Conservation (phyloP, 2,113 vertebrate species). For the Cryptoleucopteryx plumbea region DNA sequence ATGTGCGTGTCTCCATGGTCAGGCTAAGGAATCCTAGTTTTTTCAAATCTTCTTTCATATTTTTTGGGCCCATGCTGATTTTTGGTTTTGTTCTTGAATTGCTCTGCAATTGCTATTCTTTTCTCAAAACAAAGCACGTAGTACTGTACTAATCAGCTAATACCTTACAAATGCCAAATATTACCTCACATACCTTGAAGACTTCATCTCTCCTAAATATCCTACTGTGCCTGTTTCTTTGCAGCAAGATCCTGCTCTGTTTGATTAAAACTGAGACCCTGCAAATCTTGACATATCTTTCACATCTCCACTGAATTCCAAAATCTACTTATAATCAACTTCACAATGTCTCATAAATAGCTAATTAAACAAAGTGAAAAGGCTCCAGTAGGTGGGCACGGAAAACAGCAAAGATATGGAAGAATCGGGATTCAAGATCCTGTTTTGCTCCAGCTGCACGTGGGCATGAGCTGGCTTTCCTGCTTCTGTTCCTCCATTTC, state of each 20-base stretch:
- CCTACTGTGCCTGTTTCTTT: rapidly evolving
- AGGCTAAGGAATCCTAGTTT: not conserved
- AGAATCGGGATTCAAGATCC: not conserved
- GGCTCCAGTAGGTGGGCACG: not conserved
- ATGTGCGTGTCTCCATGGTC: rapidly evolving
- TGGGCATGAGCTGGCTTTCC: not conserved
- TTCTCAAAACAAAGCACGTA: not conserved
- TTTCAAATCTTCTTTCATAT: not conserved
- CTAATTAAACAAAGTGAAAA: not conserved
- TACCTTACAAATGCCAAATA: not conserved
- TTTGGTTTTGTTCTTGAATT: not conserved
- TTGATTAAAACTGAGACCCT: not conserved
- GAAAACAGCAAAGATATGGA: not conserved
- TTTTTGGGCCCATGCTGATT: not conserved
- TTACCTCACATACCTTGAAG: not conserved
- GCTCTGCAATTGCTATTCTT: not conserved
- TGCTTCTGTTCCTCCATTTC: not conserved
- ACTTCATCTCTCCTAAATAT: not conserved
- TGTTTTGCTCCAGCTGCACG: not conserved
- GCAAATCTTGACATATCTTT: not conserved
- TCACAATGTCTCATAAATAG: not conserved
- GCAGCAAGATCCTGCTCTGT: not conserved
- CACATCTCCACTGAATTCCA: not conserved
- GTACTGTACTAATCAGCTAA: not conserved
- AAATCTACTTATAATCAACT: not conserved